Percentiles rank a stretch among this genome's conserved stretches.
Evolutionary conservation across 2,888 invertebrate genomes (phyloP).

Genomic region (Caenorhabditis sp.): DNA sequence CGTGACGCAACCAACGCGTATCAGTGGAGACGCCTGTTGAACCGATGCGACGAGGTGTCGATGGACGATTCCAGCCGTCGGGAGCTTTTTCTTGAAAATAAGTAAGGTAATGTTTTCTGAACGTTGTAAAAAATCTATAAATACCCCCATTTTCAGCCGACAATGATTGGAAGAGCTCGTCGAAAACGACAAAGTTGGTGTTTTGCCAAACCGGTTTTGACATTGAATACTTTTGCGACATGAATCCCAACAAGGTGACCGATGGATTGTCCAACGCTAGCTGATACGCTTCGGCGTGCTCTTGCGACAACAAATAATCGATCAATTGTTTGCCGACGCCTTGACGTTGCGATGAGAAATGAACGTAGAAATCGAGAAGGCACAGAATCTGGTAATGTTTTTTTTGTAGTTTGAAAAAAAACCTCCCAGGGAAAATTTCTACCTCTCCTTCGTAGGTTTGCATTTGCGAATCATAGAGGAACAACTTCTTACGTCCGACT

Average conservation of each 20-base stretch:
- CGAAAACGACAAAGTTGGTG: conserved; percentile 87
- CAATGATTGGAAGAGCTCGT: conserved; percentile 78
- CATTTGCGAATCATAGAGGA: conserved; percentile 75
- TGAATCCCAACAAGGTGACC: conserved; percentile 84
- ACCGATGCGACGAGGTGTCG: conserved; percentile 60
- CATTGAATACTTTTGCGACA: conserved; percentile 82
- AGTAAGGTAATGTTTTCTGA: background rate
- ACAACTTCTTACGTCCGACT: conserved; percentile 87
- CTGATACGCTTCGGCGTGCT: conserved; percentile 56
- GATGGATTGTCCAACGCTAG: conserved; percentile 85
- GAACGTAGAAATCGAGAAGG: conserved; percentile 90
- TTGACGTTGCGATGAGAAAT: conserved; percentile 83
- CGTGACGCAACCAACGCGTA: conserved; percentile 59
- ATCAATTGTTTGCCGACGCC: conserved; percentile 86
- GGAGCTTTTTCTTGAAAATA: conserved; percentile 48
- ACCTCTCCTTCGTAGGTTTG: conserved; percentile 75
- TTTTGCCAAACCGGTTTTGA: conserved; percentile 81
- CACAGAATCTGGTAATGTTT: conserved; percentile 76
- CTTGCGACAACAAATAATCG: conserved; percentile 81
- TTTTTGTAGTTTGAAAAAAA: background rate
- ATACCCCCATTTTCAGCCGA: conserved; percentile 34
- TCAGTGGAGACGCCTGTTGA: conserved; percentile 43
- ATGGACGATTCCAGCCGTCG: conserved; percentile 66
- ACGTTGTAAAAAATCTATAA: no score
- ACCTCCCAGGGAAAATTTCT: background rate